These are phyloP conservation scores for Hypsibius dujardini DNA, from an alignment of 1,140 invertebrate species.

Conservation along the genomic window DNA sequence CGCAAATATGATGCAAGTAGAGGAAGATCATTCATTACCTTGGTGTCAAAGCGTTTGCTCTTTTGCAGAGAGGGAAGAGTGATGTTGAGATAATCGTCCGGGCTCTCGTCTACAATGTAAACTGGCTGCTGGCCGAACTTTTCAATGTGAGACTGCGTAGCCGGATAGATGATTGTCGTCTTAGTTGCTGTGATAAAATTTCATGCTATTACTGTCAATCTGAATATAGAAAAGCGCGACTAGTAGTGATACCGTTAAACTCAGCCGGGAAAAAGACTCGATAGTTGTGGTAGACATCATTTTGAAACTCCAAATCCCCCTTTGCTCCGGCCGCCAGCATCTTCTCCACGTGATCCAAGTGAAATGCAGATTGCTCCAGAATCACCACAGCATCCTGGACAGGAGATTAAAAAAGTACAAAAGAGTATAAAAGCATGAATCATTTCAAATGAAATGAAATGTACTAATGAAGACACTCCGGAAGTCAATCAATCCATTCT, in stretches of 20 bases:
- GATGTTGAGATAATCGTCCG: slow-evolving; percentile 56
- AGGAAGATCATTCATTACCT: slow-evolving; percentile 35
- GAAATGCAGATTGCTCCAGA: slow-evolving; percentile 66
- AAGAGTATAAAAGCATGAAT: too few relatives aligned
- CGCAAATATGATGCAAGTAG: too few relatives aligned
- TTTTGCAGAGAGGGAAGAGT: slow-evolving; percentile 53
- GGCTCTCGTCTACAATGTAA: slow-evolving; percentile 63
- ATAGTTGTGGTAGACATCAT: slow-evolving; percentile 73
- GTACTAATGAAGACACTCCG: too few relatives aligned
- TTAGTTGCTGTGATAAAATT: slow-evolving; percentile 47
- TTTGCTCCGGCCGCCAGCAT: slow-evolving; percentile 42
- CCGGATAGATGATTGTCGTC: slow-evolving; percentile 70
- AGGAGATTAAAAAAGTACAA: not conserved
- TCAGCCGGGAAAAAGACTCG: slow-evolving; percentile 45
- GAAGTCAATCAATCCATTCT: too few relatives aligned
- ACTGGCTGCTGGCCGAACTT: slow-evolving; percentile 58
- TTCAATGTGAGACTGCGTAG: slow-evolving; percentile 68
- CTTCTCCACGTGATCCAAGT: slow-evolving; percentile 41
- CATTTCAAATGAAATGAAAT: too few relatives aligned
- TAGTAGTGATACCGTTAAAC: slow-evolving; percentile 43
- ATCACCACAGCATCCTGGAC: slow-evolving; percentile 48
- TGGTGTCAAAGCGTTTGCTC: slow-evolving; percentile 52
- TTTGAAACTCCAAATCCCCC: slow-evolving; percentile 48
- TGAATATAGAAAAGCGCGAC: not conserved
- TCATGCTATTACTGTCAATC: slow-evolving; percentile 9